These are phyloP conservation scores for Delia radicum DNA, from an alignment of 1,140 invertebrate genomes.

Conservation along the genomic window DNA sequence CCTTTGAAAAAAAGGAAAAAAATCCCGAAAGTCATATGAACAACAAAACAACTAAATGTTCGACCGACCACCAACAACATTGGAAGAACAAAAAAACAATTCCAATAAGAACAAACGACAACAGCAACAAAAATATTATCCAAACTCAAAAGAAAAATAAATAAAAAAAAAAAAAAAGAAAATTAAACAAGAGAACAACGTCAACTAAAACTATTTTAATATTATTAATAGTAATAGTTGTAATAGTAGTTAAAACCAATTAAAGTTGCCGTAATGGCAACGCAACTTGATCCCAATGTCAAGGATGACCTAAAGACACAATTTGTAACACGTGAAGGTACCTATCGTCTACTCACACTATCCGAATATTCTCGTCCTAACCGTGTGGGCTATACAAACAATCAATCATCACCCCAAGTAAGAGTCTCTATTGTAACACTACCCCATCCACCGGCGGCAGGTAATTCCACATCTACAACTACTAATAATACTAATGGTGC, in stretches of 20 bases:
- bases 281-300: slow-evolving; percentile 59
- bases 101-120: background rate
- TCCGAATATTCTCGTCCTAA: slow-evolving; percentile 94
- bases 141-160: background rate
- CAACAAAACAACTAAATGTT: slow-evolving; percentile 8
- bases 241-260: no score
- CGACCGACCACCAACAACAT: background rate
- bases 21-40: background rate
- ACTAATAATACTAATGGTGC: slow-evolving; percentile 41
- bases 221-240: background rate
- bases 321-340: slow-evolving; percentile 92
- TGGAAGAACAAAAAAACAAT: background rate
- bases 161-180: background rate
- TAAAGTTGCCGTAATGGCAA: slow-evolving; percentile 43
- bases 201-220: background rate
- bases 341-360: slow-evolving; percentile 88
- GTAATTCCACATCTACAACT: background rate
- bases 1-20: background rate
- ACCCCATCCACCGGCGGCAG: slow-evolving; percentile 58
- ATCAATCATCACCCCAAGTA: slow-evolving; percentile 77
- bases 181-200: background rate
- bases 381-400: slow-evolving; percentile 74
- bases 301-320: slow-evolving; percentile 96
- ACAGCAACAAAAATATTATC: no score
- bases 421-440: slow-evolving; percentile 87